Evolutionary conservation across 1,140 invertebrate genomes (phyloP).

Genomic region (Gonioctena quinquepunctata): DNA sequence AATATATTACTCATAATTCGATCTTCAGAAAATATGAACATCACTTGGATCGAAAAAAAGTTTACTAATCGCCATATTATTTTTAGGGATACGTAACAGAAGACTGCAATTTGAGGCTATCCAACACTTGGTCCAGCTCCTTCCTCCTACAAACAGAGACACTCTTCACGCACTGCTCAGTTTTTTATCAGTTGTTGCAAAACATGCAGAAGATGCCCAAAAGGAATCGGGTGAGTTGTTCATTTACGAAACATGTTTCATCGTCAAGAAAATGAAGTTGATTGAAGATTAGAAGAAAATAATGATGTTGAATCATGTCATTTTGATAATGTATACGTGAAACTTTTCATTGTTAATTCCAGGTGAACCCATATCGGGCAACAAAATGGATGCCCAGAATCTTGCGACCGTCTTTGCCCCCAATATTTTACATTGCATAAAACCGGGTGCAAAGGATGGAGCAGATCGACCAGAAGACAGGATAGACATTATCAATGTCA

Average conservation of each 20-base stretch:
- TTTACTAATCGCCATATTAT: no score
- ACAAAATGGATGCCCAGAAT: slow-evolving; percentile 93
- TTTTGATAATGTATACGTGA: no score
- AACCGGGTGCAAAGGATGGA: slow-evolving; percentile 62
- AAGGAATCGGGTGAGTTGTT: slow-evolving; percentile 25
- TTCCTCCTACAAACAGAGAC: slow-evolving; percentile 85
- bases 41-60: no score
- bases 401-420: slow-evolving; percentile 92
- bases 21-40: no score
- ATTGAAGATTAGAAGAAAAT: no score
- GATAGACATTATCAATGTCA: slow-evolving; percentile 86
- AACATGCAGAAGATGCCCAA: slow-evolving; percentile 69
- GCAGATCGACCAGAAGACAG: slow-evolving; percentile 77
- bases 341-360: slow-evolving; percentile 28
- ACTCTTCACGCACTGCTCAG: slow-evolving; percentile 80
- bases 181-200: slow-evolving; percentile 80
- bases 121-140: slow-evolving; percentile 80
- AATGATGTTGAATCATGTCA: no score
- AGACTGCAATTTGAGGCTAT: slow-evolving; percentile 80
- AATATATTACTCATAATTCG: no score
- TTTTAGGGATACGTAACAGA: slow-evolving; percentile 77
- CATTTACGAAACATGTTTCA: no score
- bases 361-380: slow-evolving; percentile 73
- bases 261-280: no score
- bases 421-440: slow-evolving; percentile 84